These are phyloP conservation scores for Volucella inanis DNA, from an alignment of 2,888 invertebrate species.

Conservation along the genomic window DNA sequence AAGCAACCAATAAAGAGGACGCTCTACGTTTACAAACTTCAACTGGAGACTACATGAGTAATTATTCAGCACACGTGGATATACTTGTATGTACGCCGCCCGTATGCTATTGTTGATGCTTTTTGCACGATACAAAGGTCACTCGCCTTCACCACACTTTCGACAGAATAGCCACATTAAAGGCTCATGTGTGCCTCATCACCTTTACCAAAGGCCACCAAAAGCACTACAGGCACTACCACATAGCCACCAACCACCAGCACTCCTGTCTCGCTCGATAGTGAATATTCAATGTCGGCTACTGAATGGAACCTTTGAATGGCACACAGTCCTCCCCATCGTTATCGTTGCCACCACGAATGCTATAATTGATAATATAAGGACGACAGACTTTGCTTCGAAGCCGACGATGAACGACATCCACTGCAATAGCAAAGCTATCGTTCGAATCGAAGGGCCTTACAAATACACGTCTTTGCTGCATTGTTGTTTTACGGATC, in stretches of 20 bases:
- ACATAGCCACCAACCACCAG: constrained; percentile 1
- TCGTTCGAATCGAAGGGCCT: constrained; percentile 9
- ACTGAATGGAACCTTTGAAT: constrained; percentile 49
- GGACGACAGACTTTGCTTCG: constrained; percentile 31
- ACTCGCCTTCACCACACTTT: constrained; percentile 8
- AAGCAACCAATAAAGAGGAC: constrained; percentile 63
- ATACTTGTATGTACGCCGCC: not conserved
- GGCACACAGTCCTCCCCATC: constrained; percentile 43
- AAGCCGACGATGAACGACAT: constrained; percentile 31
- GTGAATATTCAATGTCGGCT: constrained; percentile 43
- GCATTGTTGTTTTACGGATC: constrained; percentile 1
- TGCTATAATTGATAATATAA: constrained; percentile 65
- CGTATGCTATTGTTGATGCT: constrained; percentile 50
- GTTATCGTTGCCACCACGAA: constrained; percentile 9
- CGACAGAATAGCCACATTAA: constrained; percentile 54
- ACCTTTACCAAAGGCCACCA: constrained; percentile 56
- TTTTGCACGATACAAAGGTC: constrained; percentile 35
- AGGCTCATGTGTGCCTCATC: constrained; percentile 63
- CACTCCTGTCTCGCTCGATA: constrained; percentile 24
- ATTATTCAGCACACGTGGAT: constrained; percentile 53
- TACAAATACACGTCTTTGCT: constrained; percentile 15
- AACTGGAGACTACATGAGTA: constrained; percentile 57
- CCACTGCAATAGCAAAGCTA: not conserved
- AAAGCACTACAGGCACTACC: constrained; percentile 6
- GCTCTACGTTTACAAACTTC: constrained; percentile 65